Percentiles rank a stretch among this genome's conserved stretches.
Evolutionary conservation across 2,113 vertebrate genomes (phyloP).

Genomic region (Gobius niger): DNA sequence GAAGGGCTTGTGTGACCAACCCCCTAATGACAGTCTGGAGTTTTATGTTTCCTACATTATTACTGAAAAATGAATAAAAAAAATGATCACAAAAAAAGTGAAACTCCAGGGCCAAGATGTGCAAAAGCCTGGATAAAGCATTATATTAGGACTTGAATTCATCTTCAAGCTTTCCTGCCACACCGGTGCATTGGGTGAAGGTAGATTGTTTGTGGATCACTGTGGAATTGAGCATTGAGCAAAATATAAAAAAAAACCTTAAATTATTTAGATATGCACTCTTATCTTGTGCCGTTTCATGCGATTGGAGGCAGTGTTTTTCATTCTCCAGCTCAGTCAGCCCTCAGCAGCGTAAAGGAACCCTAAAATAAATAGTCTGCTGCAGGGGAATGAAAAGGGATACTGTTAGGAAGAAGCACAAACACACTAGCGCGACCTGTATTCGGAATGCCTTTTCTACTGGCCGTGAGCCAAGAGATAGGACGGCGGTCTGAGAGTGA

Average conservation of each 20-base stretch:
- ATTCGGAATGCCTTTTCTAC: slow-evolving; percentile 71
- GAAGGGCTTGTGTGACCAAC: no score
- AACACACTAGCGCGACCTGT: slow-evolving; percentile 71
- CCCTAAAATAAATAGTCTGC: slow-evolving; percentile 79
- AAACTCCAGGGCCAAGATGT: no score
- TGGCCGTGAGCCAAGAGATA: slow-evolving; percentile 63
- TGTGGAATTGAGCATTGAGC: neutral
- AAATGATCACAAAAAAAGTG: no score
- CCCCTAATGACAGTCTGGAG: no score
- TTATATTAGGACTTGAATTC: no score
- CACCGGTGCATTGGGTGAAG: no score
- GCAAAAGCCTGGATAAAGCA: no score
- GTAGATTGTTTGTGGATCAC: no score
- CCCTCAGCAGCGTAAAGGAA: slow-evolving; percentile 71
- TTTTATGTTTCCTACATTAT: no score
- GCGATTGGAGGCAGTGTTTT: slow-evolving; percentile 76
- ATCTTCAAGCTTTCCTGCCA: no score
- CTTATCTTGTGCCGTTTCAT: slow-evolving; percentile 62
- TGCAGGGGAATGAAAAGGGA: slow-evolving; percentile 78
- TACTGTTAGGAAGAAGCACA: slow-evolving; percentile 78
- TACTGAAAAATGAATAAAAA: no score
- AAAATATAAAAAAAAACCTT: neutral
- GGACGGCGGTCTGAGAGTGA: slow-evolving; percentile 26
- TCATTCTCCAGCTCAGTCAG: slow-evolving; percentile 72
- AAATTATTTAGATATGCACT: slow-evolving; percentile 12